A percentile compares a stretch with the other conserved stretches of the same genome.
Evolutionary conservation across 2,113 vertebrate species (phyloP).

Genomic region (Progne subis): DNA sequence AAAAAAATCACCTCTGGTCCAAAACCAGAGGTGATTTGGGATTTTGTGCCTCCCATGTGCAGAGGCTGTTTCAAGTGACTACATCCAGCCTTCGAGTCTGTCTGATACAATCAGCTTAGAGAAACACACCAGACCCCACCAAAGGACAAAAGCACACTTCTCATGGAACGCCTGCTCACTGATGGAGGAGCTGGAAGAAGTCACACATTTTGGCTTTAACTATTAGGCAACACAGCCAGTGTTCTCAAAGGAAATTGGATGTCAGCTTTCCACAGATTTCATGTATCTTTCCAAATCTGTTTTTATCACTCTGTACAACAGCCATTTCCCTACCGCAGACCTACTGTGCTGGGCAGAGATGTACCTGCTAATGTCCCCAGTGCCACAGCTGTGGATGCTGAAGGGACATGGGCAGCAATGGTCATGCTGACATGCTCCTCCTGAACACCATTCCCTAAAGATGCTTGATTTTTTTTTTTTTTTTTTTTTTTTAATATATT

Average conservation of each 20-base stretch:
- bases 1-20: too few relatives aligned
- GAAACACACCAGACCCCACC: not conserved
- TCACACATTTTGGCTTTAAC: not conserved
- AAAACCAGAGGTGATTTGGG: not conserved
- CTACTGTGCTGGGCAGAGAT: not conserved
- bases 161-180: not conserved
- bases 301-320: not conserved
- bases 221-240: not conserved
- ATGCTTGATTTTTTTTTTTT: rapidly evolving
- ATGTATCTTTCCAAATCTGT: not conserved
- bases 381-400: not conserved
- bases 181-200: not conserved
- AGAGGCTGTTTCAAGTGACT: not conserved
- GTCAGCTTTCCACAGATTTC: not conserved
- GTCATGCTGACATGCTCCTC: not conserved
- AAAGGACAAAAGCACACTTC: not conserved
- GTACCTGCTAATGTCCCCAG: not conserved
- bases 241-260: not conserved
- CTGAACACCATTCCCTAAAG: not conserved
- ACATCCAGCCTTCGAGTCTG: not conserved
- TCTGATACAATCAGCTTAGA: not conserved
- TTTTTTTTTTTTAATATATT: not conserved
- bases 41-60: not conserved
- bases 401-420: not conserved
- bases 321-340: not conserved